These are phyloP conservation scores for Drosophila jambulina DNA, from an alignment of 1,140 invertebrate species.

Conservation along the genomic window DNA sequence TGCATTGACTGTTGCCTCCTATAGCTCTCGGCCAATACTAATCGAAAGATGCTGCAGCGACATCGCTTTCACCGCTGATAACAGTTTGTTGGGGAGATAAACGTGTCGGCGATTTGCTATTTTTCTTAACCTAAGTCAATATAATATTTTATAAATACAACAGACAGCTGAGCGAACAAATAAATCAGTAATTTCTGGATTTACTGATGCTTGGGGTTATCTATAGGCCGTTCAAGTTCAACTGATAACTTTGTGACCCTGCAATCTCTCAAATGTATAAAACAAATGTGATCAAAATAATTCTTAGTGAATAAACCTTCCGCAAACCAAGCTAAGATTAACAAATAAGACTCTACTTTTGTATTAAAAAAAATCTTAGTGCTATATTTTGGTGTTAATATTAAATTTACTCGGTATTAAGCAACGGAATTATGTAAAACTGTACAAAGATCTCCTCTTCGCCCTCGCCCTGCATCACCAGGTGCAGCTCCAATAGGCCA, in stretches of 20 bases:
- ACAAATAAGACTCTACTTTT: not conserved
- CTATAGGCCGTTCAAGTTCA: not conserved
- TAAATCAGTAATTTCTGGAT: constrained; percentile 14
- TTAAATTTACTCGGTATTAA: constrained; percentile 39
- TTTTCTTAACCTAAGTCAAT: constrained; percentile 3
- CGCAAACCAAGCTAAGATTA: not conserved
- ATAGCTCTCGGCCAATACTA: constrained; percentile 14
- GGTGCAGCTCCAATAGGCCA: constrained; percentile 87
- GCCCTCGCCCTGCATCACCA: constrained; percentile 88
- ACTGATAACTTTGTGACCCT: constrained; percentile 2
- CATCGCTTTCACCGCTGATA: not conserved
- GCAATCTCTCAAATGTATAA: not conserved
- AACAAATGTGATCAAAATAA: not conserved
- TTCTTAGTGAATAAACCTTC: not conserved
- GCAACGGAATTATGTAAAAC: constrained; percentile 86
- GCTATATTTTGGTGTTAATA: not conserved
- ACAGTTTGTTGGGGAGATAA: not conserved
- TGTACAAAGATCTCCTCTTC: constrained; percentile 88
- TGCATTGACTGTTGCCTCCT: not conserved
- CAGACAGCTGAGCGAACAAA: not conserved
- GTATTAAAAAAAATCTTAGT: not conserved
- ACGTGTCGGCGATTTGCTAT: not conserved
- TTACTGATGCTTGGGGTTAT: not conserved
- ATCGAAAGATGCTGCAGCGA: not conserved
- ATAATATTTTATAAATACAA: constrained; percentile 4